These are phyloP conservation scores for Lymantria dispar DNA, from an alignment of 2,888 invertebrate species.

Conservation along the genomic window DNA sequence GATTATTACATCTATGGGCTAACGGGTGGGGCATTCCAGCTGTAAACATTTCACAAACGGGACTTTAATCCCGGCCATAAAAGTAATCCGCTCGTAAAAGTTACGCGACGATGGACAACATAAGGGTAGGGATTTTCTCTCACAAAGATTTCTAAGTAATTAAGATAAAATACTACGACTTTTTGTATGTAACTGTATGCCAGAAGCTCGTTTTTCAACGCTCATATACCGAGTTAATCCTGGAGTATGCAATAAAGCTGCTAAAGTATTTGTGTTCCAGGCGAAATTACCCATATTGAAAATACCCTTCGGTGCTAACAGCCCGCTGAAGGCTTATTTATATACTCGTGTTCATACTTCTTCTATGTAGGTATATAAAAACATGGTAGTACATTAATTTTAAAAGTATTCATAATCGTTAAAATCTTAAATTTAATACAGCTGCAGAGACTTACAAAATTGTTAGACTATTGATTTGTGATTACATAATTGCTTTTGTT, in stretches of 20 bases:
- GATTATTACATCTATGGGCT: constrained; percentile 28
- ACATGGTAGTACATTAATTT: constrained; percentile 52
- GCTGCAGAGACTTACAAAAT: constrained; percentile 47
- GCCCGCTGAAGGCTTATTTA: constrained; percentile 74
- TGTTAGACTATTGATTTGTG: constrained; percentile 58
- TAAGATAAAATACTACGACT: constrained; percentile 79
- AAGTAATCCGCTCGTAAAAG: constrained; percentile 81
- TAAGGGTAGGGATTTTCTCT: constrained; percentile 78
- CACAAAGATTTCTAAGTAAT: constrained; percentile 80
- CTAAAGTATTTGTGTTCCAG: constrained; percentile 77
- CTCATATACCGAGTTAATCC: constrained; percentile 79
- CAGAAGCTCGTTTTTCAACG: constrained; percentile 70
- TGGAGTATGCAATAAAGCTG: constrained; percentile 78
- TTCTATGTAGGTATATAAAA: constrained; percentile 46
- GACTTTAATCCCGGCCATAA: constrained; percentile 78
- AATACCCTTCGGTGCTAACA: constrained; percentile 78
- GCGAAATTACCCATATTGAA: constrained; percentile 81
- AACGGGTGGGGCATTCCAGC: constrained; percentile 60
- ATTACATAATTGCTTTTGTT: constrained; percentile 56
- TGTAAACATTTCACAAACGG: constrained; percentile 79
- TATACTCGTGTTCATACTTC: constrained; percentile 57
- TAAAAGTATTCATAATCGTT: constrained; percentile 42
- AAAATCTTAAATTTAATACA: constrained; percentile 55
- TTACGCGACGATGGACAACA: constrained; percentile 80
- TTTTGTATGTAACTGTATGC: constrained; percentile 71